Conservation (phyloP, 1,140 invertebrate species). For the Philopotamus ludificatus region DNA sequence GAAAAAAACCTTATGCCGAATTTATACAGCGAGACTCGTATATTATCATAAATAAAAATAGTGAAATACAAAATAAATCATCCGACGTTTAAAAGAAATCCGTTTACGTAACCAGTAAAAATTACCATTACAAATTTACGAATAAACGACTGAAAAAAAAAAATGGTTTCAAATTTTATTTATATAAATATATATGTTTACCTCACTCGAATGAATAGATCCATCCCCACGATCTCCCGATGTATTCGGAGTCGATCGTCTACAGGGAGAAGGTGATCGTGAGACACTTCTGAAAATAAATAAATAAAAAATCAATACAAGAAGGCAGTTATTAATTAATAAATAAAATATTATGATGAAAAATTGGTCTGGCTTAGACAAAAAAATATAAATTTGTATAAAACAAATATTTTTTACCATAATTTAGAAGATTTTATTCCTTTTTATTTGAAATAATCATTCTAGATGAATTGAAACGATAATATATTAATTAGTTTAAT, state of each 20-base stretch:
- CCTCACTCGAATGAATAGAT: constrained; percentile 21
- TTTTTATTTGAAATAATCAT: too few relatives aligned
- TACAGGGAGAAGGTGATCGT: constrained; percentile 52
- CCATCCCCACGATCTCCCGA: constrained; percentile 37
- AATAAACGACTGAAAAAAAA: not conserved
- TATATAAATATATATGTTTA: not conserved
- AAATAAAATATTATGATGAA: too few relatives aligned
- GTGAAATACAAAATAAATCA: not conserved
- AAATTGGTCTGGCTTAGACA: too few relatives aligned
- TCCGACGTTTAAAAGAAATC: not conserved
- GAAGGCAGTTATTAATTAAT: too few relatives aligned
- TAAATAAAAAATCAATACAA: too few relatives aligned
- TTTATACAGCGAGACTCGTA: constrained; percentile 17
- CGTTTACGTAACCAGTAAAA: not conserved
- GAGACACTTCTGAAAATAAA: constrained; percentile 50
- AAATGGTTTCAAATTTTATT: not conserved
- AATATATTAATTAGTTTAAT: too few relatives aligned
- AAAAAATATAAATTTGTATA: too few relatives aligned
- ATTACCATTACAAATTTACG: not conserved
- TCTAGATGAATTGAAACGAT: too few relatives aligned
- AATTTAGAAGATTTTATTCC: too few relatives aligned
- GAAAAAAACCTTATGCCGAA: not conserved
- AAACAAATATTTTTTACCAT: too few relatives aligned
- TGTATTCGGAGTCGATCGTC: constrained; percentile 44
- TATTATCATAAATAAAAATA: constrained; percentile 19